Conservation (phyloP, 2,797 vertebrate species). For the Lagodon rhomboides region DNA sequence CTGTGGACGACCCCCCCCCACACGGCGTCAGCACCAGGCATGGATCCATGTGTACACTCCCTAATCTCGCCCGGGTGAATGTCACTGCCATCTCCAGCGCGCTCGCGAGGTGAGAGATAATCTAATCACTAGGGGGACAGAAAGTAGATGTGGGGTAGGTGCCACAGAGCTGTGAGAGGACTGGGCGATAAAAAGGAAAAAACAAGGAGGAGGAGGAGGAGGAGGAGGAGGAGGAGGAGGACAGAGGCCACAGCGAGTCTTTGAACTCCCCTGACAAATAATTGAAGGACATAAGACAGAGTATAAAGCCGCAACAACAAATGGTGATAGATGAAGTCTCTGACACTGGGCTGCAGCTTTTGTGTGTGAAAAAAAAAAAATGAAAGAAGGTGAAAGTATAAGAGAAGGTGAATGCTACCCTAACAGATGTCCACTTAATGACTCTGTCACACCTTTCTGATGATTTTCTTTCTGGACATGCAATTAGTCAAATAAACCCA, state of each 20-base stretch:
- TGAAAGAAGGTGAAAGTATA: slow-evolving; percentile 4
- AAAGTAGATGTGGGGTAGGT: slow-evolving; percentile 32
- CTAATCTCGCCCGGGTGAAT: slow-evolving; percentile 51
- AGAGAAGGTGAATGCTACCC: neutral
- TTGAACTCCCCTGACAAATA: slow-evolving; percentile 56
- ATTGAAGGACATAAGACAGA: slow-evolving; percentile 43
- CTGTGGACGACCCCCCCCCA: neutral
- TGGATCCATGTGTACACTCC: slow-evolving; percentile 28
- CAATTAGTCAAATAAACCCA: slow-evolving; percentile 14
- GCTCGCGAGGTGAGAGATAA: slow-evolving; percentile 56
- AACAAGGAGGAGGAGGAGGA: slow-evolving; percentile 6
- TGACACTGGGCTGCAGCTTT: neutral
- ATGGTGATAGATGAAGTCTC: slow-evolving; percentile 25
- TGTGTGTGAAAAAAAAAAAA: neutral
- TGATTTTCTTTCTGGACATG: slow-evolving; percentile 18
- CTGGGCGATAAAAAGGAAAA: slow-evolving; percentile 19
- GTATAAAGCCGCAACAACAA: slow-evolving; percentile 30
- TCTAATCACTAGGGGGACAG: slow-evolving; percentile 62
- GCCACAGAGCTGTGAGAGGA: slow-evolving; percentile 1
- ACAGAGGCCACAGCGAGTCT: slow-evolving; percentile 33
- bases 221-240: slow-evolving; percentile 3
- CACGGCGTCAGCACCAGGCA: neutral
- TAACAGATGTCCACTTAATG: slow-evolving; percentile 35
- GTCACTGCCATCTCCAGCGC: slow-evolving; percentile 37
- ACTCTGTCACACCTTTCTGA: slow-evolving; percentile 5